Base-by-base conservation (phyloP, 1,140 invertebrate genomes). In the Drosophila azteca region DNA sequence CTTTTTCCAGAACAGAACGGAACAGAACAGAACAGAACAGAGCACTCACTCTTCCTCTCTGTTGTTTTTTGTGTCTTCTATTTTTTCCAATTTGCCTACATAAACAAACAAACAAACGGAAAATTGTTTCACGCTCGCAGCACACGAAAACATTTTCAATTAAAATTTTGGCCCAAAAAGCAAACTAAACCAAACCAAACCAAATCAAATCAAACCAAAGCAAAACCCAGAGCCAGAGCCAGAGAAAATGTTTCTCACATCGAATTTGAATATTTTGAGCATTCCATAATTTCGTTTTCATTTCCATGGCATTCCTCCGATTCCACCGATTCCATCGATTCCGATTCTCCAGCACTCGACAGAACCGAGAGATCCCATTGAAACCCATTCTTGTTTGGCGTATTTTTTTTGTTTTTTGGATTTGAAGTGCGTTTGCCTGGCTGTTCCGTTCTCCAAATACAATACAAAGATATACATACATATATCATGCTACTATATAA, bases 61-160 rank as follows among this genome's bases (percentile, higher is more conserved):
- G 41, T 49, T 67, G 54, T 68, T 63, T 46, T 59, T 80, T 54
- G 13, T 76, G 31, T 46, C 49, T 63, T 52, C 61, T 57, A 43
- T 76, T 64, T 60, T 68, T 74, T 82, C 61, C 70, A 85, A 85
- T 87, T 78, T 75, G 41, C 65, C 70, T 64, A 69, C 60, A 80
- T 87, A 87, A 88, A 87, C 82, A 87, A 81, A 20, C 17, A 20
- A 20, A 81, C 83, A 85, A 48, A 53, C 46, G 63, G 35, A 87
- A 80, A 85, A 85, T 87, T 82, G 74, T 77, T 87, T 82, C 78
- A 87, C 72, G 80, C 80, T 84, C 73, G 66, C 67, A 85, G 80
- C 80, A 84, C 82, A 85, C 83, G 70, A 87, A 88, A 85, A 85
- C 79, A 81, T 87, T 85, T 87, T 76, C 82, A 81, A 85, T 81